These are phyloP conservation scores for silkworm (Bombyx mori) DNA, from an alignment of 1,140 invertebrate species.

Conservation along the genomic window ASM3026992v2 NC_085112.1:7272501-7273000, in stretches of 20 bases:
- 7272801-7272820: too few relatives aligned
- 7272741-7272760: neutral
- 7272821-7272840: too few relatives aligned
- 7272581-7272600: conserved; percentile 69
- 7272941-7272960: too few relatives aligned
- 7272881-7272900: too few relatives aligned
- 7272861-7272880: too few relatives aligned
- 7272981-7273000: too few relatives aligned
- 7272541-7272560: conserved; percentile 72
- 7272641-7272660: conserved; percentile 59
- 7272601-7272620: conserved; percentile 65
- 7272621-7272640: conserved; percentile 59
- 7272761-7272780: too few relatives aligned
- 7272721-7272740: conserved; percentile 34
- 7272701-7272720: conserved; percentile 41
- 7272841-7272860: too few relatives aligned
- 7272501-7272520: conserved; percentile 72
- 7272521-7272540: conserved; percentile 71
- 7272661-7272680: conserved; percentile 66
- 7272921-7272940: too few relatives aligned
- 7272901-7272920: too few relatives aligned
- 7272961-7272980: too few relatives aligned
- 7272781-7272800: too few relatives aligned
- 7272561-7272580: conserved; percentile 69
- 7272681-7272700: conserved; percentile 65